Conservation (phyloP, 1,140 invertebrate genomes). For the Stratiolaelaps scimitus region DNA sequence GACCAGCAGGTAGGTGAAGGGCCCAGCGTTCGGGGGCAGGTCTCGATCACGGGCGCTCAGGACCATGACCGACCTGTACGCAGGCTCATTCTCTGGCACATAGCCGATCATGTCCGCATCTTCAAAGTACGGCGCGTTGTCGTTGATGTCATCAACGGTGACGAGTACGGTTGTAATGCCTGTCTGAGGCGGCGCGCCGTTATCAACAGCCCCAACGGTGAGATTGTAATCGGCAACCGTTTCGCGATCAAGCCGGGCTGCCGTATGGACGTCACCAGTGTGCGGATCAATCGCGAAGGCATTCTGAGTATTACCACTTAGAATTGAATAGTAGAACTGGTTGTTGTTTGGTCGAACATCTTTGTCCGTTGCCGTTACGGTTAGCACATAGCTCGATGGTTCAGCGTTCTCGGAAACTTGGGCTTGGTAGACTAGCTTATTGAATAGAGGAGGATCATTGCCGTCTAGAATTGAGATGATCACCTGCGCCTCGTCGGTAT, state of each 20-base stretch:
- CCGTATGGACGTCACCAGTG: constrained; percentile 63
- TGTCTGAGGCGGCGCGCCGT: constrained; percentile 58
- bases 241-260: constrained; percentile 65
- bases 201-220: constrained; percentile 78
- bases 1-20: constrained; percentile 66
- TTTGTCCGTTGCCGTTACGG: constrained; percentile 74
- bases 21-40: constrained; percentile 75
- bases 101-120: constrained; percentile 54
- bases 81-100: constrained; percentile 45
- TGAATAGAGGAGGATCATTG: constrained; percentile 85
- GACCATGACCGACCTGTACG: constrained; percentile 45
- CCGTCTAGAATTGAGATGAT: constrained; percentile 85
- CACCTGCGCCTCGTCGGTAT: constrained; percentile 85
- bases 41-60: constrained; percentile 74
- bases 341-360: constrained; percentile 80
- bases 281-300: constrained; percentile 78
- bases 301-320: constrained; percentile 64
- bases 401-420: constrained; percentile 62
- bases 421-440: constrained; percentile 58
- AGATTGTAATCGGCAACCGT: constrained; percentile 58
- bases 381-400: constrained; percentile 57
- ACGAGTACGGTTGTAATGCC: constrained; percentile 55
- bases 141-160: constrained; percentile 63
- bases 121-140: constrained; percentile 66
- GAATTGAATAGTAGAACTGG: constrained; percentile 78